phyloP scores from a whole-genome alignment of 2,113 vertebrate genomes.

The Xenopus tropicalis region UCB_Xtro_10.0 CM004444.2:118601001-118601500 shows the following conservation, averaged over 20 bases:
- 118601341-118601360: too few species aligned
- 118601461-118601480: too few species aligned
- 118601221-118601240: background rate
- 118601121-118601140: background rate
- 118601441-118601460: too few species aligned
- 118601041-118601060: background rate
- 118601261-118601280: background rate
- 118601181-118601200: background rate
- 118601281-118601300: background rate
- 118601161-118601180: conserved; percentile 3
- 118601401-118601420: too few species aligned
- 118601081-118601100: background rate
- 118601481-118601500: too few species aligned
- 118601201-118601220: background rate
- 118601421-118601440: too few species aligned
- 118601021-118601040: background rate
- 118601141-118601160: background rate
- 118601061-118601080: background rate
- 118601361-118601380: too few species aligned
- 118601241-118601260: background rate
- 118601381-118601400: too few species aligned
- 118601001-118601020: too few species aligned
- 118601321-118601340: too few species aligned
- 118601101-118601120: background rate
- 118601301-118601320: too few species aligned